A percentile compares a stretch with the other conserved stretches of the same genome.
phyloP scores from a whole-genome alignment of 2,797 vertebrate genomes.

The Lepus oiostolus region DNA sequence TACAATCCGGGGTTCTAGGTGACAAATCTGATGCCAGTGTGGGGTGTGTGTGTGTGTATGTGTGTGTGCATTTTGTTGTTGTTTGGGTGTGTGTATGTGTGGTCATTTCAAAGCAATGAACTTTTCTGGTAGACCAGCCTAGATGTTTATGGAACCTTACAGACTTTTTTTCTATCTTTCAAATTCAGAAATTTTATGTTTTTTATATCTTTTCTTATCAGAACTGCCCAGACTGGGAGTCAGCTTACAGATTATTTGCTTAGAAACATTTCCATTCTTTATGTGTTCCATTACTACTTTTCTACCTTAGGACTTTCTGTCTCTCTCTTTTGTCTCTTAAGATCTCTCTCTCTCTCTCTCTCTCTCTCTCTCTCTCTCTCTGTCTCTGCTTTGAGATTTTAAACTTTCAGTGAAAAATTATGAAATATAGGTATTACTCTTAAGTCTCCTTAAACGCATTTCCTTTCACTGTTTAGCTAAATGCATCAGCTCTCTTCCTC shows the following conservation, averaged over 20 bases:
- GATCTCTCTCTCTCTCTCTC: not conserved
- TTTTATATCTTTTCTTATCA: not conserved
- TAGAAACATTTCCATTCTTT: not conserved
- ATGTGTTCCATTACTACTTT: not conserved
- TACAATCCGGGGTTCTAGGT: not conserved
- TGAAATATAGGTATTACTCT: not conserved
- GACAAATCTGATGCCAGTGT: not conserved
- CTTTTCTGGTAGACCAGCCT: too few relatives aligned
- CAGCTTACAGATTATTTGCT: not conserved
- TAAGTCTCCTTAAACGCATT: not conserved
- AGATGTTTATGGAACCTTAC: not conserved
- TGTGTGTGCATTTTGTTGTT: not conserved
- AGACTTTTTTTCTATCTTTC: not conserved
- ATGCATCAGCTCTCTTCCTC: not conserved
- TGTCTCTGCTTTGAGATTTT: not conserved
- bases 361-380: not conserved
- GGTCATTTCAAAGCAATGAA: not conserved
- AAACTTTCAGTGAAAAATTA: not conserved
- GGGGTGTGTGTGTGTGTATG: not conserved
- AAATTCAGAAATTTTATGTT: not conserved
- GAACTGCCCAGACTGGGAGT: not conserved
- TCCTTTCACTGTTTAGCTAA: not conserved
- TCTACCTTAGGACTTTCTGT: not conserved
- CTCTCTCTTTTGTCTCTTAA: not conserved
- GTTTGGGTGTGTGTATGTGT: not conserved